Evolutionary conservation across 2,113 vertebrate genomes (phyloP).

Genomic region (Thinocorus orbignyianus): DNA sequence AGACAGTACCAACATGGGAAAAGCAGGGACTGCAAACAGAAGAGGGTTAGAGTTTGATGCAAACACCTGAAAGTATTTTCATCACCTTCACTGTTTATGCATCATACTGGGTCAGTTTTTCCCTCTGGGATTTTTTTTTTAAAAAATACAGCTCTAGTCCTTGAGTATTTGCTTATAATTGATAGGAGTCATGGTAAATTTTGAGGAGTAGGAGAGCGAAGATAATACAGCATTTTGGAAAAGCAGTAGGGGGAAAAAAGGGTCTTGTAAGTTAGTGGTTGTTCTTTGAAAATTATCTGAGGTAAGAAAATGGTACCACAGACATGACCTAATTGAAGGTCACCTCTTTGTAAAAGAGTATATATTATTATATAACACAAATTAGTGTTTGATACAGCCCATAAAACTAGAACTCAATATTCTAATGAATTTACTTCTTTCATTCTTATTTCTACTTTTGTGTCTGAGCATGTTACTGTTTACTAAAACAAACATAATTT

Average conservation of each 20-base stretch:
- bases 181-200: not conserved
- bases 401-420: not conserved
- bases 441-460: not conserved
- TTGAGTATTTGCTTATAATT: not conserved
- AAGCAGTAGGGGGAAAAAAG: not conserved
- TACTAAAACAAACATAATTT: constrained; percentile 42
- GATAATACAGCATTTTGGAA: not conserved
- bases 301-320: not conserved
- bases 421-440: not conserved
- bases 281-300: not conserved
- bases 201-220: not conserved
- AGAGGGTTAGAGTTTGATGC: not conserved
- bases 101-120: not conserved
- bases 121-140: not conserved
- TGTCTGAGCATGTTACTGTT: constrained; percentile 52
- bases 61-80: not conserved
- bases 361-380: not conserved
- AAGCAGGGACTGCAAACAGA: not conserved
- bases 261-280: not conserved
- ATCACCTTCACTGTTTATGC: not conserved
- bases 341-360: not conserved
- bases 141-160: not conserved
- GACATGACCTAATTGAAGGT: not conserved
- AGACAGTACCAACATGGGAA: not conserved
- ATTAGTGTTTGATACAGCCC: not conserved